Percentiles rank a stretch among this genome's conserved stretches.
phyloP scores from a whole-genome alignment of 2,888 invertebrate genomes.

The Laothoe populi region DNA sequence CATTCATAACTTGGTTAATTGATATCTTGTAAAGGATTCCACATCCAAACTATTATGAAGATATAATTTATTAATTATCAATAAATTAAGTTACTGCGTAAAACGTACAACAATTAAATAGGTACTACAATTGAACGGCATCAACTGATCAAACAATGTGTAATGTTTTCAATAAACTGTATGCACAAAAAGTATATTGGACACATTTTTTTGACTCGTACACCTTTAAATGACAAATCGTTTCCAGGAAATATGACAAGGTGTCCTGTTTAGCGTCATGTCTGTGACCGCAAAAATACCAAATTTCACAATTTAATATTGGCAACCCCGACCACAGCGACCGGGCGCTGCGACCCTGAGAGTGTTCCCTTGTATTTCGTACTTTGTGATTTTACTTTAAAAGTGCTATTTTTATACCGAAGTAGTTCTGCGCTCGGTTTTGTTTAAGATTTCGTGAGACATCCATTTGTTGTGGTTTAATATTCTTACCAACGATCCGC shows the following conservation, averaged over 20 bases:
- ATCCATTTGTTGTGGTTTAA: background rate
- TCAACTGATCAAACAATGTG: no score
- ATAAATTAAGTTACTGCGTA: no score
- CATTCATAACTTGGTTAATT: no score
- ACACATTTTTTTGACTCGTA: background rate
- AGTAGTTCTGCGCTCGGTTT: slow-evolving; percentile 16
- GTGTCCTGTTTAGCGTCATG: background rate
- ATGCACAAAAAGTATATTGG: no score
- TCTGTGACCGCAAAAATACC: background rate
- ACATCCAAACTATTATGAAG: no score
- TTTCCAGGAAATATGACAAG: background rate
- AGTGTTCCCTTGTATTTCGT: slow-evolving; percentile 53
- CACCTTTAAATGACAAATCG: background rate
- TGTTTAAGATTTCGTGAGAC: slow-evolving; percentile 7
- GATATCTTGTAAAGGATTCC: no score
- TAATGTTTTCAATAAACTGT: no score
- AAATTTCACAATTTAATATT: slow-evolving; percentile 18
- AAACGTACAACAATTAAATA: no score
- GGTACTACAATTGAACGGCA: no score
- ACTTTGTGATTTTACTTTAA: slow-evolving; percentile 48
- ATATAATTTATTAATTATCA: no score
- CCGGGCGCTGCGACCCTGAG: slow-evolving; percentile 41
- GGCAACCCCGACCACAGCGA: slow-evolving; percentile 38
- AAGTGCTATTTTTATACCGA: slow-evolving; percentile 39
- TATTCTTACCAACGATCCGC: background rate